Conservation (phyloP, 1,140 invertebrate species). For the Drosophila punjabiensis region DNA sequence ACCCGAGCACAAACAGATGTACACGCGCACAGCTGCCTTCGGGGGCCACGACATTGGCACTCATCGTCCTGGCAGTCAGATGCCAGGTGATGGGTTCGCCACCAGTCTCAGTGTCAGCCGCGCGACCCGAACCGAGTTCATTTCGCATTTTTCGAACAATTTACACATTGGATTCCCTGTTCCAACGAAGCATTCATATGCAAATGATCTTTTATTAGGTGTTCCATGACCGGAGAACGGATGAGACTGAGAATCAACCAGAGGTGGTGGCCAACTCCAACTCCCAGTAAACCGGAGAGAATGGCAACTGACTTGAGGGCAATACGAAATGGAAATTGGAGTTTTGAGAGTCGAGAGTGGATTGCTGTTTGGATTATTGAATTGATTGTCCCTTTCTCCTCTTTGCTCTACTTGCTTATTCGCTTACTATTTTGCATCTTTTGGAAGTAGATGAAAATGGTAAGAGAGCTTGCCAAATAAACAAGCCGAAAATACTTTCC, state of each 20-base stretch:
- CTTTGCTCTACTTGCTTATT: background rate
- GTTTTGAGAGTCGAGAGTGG: constrained; percentile 35
- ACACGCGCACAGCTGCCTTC: constrained; percentile 22
- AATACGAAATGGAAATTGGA: constrained; percentile 45
- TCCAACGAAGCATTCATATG: constrained; percentile 31
- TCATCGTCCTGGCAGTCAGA: constrained; percentile 46
- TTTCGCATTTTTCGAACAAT: constrained; percentile 66
- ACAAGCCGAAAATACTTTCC: background rate
- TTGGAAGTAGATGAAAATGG: background rate
- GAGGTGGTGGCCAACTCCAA: background rate
- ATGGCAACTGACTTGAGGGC: constrained; percentile 11
- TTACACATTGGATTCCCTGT: constrained; percentile 56
- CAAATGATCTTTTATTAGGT: constrained; percentile 51
- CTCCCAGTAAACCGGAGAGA: constrained; percentile 3
- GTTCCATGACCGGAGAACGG: constrained; percentile 10
- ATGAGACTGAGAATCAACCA: constrained; percentile 4
- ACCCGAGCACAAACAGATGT: constrained; percentile 59
- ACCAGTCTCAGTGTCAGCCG: constrained; percentile 11
- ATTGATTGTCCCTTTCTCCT: constrained; percentile 25
- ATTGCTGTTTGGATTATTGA: constrained; percentile 48
- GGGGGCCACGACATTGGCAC: constrained; percentile 47
- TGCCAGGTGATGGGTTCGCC: constrained; percentile 20
- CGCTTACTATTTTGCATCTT: constrained; percentile 1
- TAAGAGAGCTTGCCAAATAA: background rate
- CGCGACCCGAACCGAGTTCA: constrained; percentile 15